Percentiles rank a stretch among this genome's conserved stretches.
Evolutionary conservation across 2,113 vertebrate genomes (phyloP).

Genomic region (Salvator merianae): DNA sequence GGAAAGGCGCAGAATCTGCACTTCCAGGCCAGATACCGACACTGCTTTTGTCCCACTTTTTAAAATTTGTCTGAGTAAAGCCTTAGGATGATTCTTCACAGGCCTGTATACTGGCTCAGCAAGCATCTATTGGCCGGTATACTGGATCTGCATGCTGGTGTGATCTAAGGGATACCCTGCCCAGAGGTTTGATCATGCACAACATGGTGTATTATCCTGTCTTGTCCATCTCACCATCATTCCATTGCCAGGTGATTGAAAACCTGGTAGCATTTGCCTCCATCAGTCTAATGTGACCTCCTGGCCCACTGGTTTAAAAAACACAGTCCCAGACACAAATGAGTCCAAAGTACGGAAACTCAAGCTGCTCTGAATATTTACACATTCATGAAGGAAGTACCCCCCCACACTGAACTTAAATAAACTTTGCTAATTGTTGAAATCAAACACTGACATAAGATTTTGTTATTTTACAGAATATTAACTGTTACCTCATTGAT

Average conservation of each 20-base stretch:
- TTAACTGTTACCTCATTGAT: slow-evolving; percentile 98
- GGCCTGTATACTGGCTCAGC: too few relatives aligned
- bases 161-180: too few relatives aligned
- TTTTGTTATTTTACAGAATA: slow-evolving; percentile 77
- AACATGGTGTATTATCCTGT: neutral
- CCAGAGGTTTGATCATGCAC: neutral
- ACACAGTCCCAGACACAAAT: too few relatives aligned
- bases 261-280: neutral
- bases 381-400: neutral
- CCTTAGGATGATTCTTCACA: too few relatives aligned
- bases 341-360: neutral
- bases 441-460: slow-evolving; percentile 27
- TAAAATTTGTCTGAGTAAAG: too few relatives aligned
- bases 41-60: too few relatives aligned
- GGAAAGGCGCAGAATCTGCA: too few relatives aligned
- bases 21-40: too few relatives aligned
- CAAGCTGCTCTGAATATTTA: neutral
- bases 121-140: too few relatives aligned
- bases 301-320: too few relatives aligned
- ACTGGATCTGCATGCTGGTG: too few relatives aligned
- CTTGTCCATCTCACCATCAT: neutral
- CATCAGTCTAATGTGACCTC: neutral
- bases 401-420: neutral
- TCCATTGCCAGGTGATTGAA: too few relatives aligned
- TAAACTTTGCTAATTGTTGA: neutral